These are phyloP conservation scores for Agriotes lineatus DNA, from an alignment of 2,888 invertebrate species.

Conservation along the genomic window DNA sequence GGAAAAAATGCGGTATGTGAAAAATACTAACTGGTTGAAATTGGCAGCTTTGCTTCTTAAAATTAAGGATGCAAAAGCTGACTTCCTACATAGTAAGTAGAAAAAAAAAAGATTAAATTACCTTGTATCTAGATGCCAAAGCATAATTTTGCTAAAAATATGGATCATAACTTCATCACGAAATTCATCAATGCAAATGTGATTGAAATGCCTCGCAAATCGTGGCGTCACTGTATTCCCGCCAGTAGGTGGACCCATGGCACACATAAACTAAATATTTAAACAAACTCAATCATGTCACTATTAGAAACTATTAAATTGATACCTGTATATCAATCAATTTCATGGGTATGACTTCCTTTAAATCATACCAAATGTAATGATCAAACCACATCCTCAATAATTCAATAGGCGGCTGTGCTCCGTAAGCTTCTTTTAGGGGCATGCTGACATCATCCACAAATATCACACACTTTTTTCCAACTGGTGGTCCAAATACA, in stretches of 20 bases:
- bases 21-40: too few relatives aligned
- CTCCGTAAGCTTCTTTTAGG: slow-evolving; percentile 88
- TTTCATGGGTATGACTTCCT: slow-evolving; percentile 82
- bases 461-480: slow-evolving; percentile 90
- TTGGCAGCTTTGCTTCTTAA: too few relatives aligned
- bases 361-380: slow-evolving; percentile 90
- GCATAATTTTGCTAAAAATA: slow-evolving; percentile 90
- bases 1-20: too few relatives aligned
- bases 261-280: slow-evolving; percentile 80
- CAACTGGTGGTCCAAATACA: slow-evolving; percentile 92
- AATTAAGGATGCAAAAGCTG: too few relatives aligned
- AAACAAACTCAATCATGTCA: too few relatives aligned
- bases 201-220: slow-evolving; percentile 88
- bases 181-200: slow-evolving; percentile 90
- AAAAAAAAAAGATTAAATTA: slow-evolving; percentile 52
- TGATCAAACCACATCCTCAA: slow-evolving; percentile 92
- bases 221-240: slow-evolving; percentile 87
- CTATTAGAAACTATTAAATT: too few relatives aligned
- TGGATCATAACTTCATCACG: slow-evolving; percentile 84
- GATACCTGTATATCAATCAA: slow-evolving; percentile 87
- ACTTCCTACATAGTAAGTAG: background rate
- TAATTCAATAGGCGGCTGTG: slow-evolving; percentile 94
- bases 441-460: slow-evolving; percentile 99
- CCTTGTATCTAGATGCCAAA: slow-evolving; percentile 97
- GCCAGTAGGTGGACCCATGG: slow-evolving; percentile 83